Evolutionary conservation across 2,113 vertebrate species (phyloP), one percentile per base, ranked within the genome.

Genomic region (Malaclemys terrapin): DNA sequence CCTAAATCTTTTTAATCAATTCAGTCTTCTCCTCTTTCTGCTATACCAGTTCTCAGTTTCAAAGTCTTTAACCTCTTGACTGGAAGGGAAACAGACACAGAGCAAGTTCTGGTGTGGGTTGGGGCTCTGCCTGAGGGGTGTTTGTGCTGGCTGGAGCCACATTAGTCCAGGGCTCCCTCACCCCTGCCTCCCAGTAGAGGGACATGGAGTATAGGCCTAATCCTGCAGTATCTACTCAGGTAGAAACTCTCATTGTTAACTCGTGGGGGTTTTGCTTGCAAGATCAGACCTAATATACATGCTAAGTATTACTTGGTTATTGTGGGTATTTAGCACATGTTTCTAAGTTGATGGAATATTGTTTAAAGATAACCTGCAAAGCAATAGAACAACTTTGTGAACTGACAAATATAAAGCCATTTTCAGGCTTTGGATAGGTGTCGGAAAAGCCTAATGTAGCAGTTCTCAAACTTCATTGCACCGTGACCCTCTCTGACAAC

Each of bases 101-200:
- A 86, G 62, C 53, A 93, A 19, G 4, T 78, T 81, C 1, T 1
- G 29, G 10, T 19, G 54, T 54, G 27, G 54, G 20, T n/a, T 49
- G 24, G 8, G 19, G 35, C n/a, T n/a, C 65, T 72, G 35, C 65
- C 38, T 72, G n/a, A 22, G 65, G 8, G 8, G 20, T 93, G 56
- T 16, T 47, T 85, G 87, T 52, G 50, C 22, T 81, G 19, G 10
- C n/a, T 79, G 54, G 72, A 91, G 8, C 45, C 80, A 76, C n/a
- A 35, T 81, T 83, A 83, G n/a, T 56, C 35, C 35, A 57, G 19
- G 19, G 47, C 5, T 95, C 95, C 93, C 57, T 62, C 56, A 57
- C 25, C 5, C 65, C 0, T 2, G 11, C 25, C 0, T 42, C 47
- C 6, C 54, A 76, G 50, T 9, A 49, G 22, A 52, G 47, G 38